Conservation (phyloP, 2,888 invertebrate species). For the Phorcus lineatus region DNA sequence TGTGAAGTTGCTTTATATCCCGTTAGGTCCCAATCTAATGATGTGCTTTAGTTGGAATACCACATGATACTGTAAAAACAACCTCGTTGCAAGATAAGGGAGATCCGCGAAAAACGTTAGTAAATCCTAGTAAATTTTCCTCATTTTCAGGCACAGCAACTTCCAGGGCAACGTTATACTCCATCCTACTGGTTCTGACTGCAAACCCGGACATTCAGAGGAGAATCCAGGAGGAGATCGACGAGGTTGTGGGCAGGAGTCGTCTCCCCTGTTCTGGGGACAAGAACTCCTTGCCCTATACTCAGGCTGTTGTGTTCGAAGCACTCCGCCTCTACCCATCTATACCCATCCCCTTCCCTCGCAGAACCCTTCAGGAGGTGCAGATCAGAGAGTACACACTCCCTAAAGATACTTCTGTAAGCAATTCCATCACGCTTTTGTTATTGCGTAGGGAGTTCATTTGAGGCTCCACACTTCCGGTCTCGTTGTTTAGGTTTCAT, state of each 20-base stretch:
- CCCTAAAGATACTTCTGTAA: neutral
- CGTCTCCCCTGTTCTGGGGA: neutral
- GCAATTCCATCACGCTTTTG: too few species aligned
- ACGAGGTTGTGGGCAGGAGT: neutral
- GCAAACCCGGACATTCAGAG: neutral
- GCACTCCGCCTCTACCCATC: neutral
- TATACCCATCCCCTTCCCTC: neutral
- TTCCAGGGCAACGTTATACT: neutral
- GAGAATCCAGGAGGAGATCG: neutral
- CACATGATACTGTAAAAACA: too few species aligned
- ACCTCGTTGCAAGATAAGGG: too few species aligned
- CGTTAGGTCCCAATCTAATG: too few species aligned
- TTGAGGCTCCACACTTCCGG: too few species aligned
- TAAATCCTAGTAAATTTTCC: too few species aligned
- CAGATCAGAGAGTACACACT: neutral
- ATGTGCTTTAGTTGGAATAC: too few species aligned
- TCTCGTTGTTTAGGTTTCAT: too few species aligned
- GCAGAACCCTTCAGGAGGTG: neutral
- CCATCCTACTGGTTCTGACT: neutral
- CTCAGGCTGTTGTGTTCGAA: neutral
- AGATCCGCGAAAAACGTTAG: too few species aligned
- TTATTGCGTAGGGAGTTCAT: too few species aligned
- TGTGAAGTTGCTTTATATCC: too few species aligned
- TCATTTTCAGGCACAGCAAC: neutral
- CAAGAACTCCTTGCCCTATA: neutral